phyloP scores from a whole-genome alignment of 53 echinoderm and acorn worm species.

The Patiria pectinifera region DNA sequence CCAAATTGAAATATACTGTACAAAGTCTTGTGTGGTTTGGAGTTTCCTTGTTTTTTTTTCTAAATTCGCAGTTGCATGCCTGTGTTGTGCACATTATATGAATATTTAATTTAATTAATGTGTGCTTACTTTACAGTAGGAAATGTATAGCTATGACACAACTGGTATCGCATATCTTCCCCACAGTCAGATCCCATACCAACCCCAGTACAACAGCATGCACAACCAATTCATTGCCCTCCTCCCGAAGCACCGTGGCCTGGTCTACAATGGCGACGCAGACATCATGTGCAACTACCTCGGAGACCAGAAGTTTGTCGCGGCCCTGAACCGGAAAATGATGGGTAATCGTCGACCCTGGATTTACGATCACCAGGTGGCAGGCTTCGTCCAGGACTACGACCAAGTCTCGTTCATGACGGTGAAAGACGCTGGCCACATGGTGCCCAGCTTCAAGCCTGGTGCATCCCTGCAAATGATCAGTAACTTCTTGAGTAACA shows the following conservation, averaged over 20 bases:
- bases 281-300: constrained; percentile 90
- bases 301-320: constrained; percentile 80
- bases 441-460: constrained; percentile 79
- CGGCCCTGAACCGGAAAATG: constrained; percentile 64
- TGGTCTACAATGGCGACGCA: constrained; percentile 86
- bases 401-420: constrained; percentile 74
- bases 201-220: constrained; percentile 54
- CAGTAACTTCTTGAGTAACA: constrained; percentile 69
- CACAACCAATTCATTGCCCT: constrained; percentile 57
- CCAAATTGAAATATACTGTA: too few species aligned
- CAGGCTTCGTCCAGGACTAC: constrained; percentile 85
- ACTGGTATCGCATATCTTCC: too few species aligned
- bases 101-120: too few species aligned
- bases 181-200: constrained; percentile 33
- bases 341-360: constrained; percentile 62
- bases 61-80: too few species aligned
- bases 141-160: too few species aligned
- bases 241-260: constrained; percentile 65
- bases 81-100: too few species aligned
- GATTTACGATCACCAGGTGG: constrained; percentile 72
- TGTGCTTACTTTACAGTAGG: too few species aligned
- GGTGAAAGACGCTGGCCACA: constrained; percentile 83
- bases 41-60: too few species aligned
- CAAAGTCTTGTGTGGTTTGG: too few species aligned
- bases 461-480: constrained; percentile 80